Percentiles rank a stretch among this genome's conserved stretches.
Evolutionary conservation across 2,113 vertebrate species (phyloP).

Genomic region (Syngnathus floridae): DNA sequence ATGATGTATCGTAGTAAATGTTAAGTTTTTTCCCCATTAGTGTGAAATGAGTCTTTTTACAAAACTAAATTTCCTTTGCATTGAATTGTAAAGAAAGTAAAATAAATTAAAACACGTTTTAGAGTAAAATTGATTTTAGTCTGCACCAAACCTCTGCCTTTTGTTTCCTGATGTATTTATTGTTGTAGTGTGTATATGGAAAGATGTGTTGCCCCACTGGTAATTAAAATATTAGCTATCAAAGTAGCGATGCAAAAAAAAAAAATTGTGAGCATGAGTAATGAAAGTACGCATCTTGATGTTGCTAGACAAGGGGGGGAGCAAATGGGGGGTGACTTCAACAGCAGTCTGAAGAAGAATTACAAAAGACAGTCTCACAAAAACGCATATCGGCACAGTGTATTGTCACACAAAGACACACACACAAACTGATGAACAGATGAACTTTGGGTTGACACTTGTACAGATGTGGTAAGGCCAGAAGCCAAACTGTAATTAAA

Average conservation of each 20-base stretch:
- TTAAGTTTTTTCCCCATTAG: background rate
- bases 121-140: background rate
- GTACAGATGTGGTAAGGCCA: conserved; percentile 70
- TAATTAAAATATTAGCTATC: conserved; percentile 69
- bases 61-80: background rate
- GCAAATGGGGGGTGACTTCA: conserved; percentile 45
- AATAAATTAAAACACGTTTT: background rate
- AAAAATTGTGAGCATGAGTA: conserved; percentile 70
- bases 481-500: conserved; percentile 79
- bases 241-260: conserved; percentile 57
- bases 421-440: conserved; percentile 54
- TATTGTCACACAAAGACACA: background rate
- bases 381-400: background rate
- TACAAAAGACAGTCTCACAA: background rate
- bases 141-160: conserved; percentile 35
- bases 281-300: conserved; percentile 54
- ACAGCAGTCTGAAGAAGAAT: conserved; percentile 60
- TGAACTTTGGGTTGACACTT: conserved; percentile 76
- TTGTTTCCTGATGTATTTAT: conserved; percentile 42
- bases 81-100: background rate
- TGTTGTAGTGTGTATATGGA: conserved; percentile 50
- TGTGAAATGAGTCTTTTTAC: background rate
- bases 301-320: conserved; percentile 22
- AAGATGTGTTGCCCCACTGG: conserved; percentile 63
- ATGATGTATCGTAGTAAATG: background rate